A percentile compares a stretch with the other conserved stretches of the same genome.
phyloP scores from a whole-genome alignment of 2,888 invertebrate species.

The Himalopsyche japonica region DNA sequence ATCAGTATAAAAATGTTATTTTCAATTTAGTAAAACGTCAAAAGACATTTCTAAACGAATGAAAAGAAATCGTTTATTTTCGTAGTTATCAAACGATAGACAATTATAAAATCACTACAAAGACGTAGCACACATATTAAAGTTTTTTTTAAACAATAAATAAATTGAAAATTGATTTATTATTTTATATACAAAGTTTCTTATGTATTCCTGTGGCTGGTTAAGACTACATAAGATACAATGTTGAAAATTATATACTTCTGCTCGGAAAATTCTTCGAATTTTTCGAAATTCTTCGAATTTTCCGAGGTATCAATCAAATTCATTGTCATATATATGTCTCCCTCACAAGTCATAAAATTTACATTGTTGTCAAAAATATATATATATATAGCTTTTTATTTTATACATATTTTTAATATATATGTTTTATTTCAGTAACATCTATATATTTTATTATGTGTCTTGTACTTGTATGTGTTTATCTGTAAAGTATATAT shows the following conservation, averaged over 20 bases:
- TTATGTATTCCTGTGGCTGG: constrained; percentile 39
- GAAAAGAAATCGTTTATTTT: neutral
- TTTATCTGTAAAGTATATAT: neutral
- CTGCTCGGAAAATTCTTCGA: neutral
- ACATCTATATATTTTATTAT: constrained; percentile 5
- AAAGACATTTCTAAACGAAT: neutral
- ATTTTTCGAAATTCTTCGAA: neutral
- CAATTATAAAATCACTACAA: neutral
- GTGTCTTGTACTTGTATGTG: neutral
- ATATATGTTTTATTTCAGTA: neutral
- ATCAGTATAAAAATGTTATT: neutral
- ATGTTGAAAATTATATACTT: neutral
- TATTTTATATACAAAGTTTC: constrained; percentile 14
- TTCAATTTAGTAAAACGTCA: neutral
- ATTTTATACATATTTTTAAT: neutral
- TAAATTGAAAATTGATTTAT: neutral
- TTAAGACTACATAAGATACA: constrained; percentile 25
- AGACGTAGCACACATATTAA: neutral
- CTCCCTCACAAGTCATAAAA: neutral
- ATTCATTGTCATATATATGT: neutral
- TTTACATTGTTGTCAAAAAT: constrained; percentile 29
- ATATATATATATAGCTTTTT: constrained; percentile 1
- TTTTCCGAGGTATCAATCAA: neutral
- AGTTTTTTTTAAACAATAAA: no score
- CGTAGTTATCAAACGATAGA: no score